These are phyloP conservation scores for Poecilia picta DNA, from an alignment of 2,797 vertebrate species.

Conservation along the genomic window DNA sequence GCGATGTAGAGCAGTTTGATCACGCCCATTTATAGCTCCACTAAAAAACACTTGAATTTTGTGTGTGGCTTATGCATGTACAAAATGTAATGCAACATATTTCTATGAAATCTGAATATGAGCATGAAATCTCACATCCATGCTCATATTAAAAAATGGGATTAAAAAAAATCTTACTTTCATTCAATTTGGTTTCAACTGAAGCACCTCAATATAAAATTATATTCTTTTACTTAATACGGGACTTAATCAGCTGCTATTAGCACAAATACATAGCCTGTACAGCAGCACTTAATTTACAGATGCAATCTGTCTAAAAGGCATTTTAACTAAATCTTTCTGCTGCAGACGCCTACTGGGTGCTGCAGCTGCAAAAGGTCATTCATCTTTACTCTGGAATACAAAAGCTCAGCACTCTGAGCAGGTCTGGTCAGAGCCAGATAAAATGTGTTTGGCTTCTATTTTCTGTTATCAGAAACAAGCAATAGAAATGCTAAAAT, in stretches of 20 bases:
- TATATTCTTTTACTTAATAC: background rate
- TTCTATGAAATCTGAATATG: conserved; percentile 20
- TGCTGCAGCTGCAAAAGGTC: conserved; percentile 26
- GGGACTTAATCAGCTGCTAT: conserved; percentile 13
- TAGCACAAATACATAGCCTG: background rate
- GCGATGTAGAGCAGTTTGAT: background rate
- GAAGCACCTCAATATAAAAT: background rate
- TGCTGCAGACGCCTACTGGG: conserved; percentile 14
- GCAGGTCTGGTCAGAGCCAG: background rate
- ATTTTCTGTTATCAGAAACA: conserved; percentile 1
- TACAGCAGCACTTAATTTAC: background rate
- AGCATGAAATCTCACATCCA: conserved; percentile 2
- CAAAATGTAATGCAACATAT: background rate
- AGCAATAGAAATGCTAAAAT: background rate
- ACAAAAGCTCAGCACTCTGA: conserved; percentile 35
- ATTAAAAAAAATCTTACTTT: background rate
- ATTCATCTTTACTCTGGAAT: conserved; percentile 34
- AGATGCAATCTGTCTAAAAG: conserved; percentile 9
- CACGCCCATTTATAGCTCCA: background rate
- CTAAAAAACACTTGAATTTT: background rate
- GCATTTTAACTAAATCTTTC: conserved; percentile 5
- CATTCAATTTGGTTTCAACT: background rate
- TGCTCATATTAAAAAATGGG: too few species aligned
- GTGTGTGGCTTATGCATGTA: background rate
- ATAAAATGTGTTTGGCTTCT: conserved; percentile 10